Percentiles rank a stretch among this genome's conserved stretches.
These are phyloP conservation scores for Microcebus tavaratra DNA, from an alignment of 2,113 vertebrate species.

Conservation along the genomic window DNA sequence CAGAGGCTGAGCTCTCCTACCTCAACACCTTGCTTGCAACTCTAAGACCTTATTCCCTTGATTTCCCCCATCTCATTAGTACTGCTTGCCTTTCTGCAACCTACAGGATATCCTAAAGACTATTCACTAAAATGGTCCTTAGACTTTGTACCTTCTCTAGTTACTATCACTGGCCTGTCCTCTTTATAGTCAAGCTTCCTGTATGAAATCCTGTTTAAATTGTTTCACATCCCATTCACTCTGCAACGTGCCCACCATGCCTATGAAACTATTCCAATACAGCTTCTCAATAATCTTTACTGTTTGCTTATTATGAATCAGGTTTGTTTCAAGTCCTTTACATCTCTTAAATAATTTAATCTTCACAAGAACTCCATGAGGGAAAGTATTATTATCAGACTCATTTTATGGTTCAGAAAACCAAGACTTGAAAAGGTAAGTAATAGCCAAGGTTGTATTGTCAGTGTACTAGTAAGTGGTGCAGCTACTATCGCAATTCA, in stretches of 20 bases:
- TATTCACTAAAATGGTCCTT: background rate
- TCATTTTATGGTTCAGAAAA: background rate
- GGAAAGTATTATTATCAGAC: background rate
- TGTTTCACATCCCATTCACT: background rate
- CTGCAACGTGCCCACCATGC: background rate
- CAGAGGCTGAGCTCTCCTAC: background rate
- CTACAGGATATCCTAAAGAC: background rate
- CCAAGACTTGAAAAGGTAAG: background rate
- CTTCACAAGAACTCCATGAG: background rate
- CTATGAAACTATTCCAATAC: background rate
- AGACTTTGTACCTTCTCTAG: too few species aligned
- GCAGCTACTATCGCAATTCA: background rate
- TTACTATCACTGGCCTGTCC: background rate
- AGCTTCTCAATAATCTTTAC: background rate
- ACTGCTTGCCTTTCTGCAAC: background rate
- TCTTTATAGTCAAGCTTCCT: background rate
- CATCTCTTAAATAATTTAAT: background rate
- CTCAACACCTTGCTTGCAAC: background rate
- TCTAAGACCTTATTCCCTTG: background rate
- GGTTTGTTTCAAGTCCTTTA: background rate
- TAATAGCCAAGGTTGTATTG: background rate
- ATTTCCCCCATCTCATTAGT: background rate
- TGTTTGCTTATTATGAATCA: background rate
- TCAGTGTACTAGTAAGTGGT: background rate
- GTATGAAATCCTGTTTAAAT: background rate